Evolutionary conservation across 2,888 invertebrate genomes (phyloP).

Genomic region (Meteorus cinctellus): DNA sequence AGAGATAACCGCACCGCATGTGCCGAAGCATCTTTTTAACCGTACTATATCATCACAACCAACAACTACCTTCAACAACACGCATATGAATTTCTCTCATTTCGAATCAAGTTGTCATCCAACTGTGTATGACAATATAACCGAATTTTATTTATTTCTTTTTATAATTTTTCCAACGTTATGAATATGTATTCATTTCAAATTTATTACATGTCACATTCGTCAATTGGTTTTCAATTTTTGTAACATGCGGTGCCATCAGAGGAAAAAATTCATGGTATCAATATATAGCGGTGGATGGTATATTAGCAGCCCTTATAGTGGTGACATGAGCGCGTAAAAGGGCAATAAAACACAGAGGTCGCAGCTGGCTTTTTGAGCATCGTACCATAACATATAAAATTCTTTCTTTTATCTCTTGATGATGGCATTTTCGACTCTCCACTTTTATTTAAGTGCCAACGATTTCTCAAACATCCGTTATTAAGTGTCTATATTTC

Average conservation of each 20-base stretch:
- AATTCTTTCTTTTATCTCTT: conserved; percentile 64
- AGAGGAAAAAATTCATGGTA: conserved; percentile 3
- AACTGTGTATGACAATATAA: neutral
- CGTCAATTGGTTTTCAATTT: conserved; percentile 1
- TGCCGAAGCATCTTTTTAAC: conserved; percentile 13
- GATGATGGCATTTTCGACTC: conserved; percentile 42
- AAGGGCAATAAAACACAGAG: conserved; percentile 70
- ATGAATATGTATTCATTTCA: neutral
- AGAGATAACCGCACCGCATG: conserved; percentile 43
- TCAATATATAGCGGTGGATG: conserved; percentile 5
- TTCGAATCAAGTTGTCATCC: neutral
- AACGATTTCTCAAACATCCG: conserved; percentile 52
- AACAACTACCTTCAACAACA: neutral
- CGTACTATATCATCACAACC: conserved; percentile 2
- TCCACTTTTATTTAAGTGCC: conserved; percentile 39
- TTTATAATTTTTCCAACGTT: neutral
- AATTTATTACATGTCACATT: neutral
- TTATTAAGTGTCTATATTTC: conserved; percentile 19
- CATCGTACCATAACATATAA: conserved; percentile 68
- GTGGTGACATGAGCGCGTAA: conserved; percentile 58
- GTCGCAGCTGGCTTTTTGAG: conserved; percentile 66
- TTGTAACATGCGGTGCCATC: neutral
- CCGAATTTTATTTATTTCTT: neutral
- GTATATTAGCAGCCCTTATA: conserved; percentile 8
- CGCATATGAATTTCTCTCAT: neutral